Conservation (phyloP, 1,140 invertebrate genomes). For the Drosophila tani region DNA sequence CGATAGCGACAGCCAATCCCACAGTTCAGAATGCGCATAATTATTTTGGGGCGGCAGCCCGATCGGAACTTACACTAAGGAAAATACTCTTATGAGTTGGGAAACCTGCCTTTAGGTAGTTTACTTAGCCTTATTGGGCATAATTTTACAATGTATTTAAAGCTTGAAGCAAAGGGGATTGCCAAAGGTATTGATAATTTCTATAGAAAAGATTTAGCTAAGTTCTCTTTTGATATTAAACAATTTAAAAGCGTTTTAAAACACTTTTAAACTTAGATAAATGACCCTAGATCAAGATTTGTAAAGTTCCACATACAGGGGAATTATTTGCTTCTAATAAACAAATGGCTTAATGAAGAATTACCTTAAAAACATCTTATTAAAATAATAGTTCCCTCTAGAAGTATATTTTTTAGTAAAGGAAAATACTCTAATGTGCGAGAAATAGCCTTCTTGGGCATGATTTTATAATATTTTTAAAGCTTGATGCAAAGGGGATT, state of each 20-base stretch:
- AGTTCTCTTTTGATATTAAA: no score
- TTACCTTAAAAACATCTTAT: not conserved
- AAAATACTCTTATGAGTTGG: not conserved
- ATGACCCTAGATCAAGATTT: no score
- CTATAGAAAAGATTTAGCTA: no score
- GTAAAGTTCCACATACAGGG: no score
- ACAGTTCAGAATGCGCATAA: conserved; percentile 55
- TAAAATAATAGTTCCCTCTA: not conserved
- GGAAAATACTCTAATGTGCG: not conserved
- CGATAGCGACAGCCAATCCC: conserved; percentile 37
- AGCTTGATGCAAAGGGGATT: no score
- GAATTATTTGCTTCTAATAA: not conserved
- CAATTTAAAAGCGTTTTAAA: not conserved
- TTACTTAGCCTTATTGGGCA: not conserved
- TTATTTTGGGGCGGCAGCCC: conserved; percentile 10
- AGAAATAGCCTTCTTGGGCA: no score
- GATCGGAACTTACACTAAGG: conserved; percentile 1
- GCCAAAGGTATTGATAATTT: no score
- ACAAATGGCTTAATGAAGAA: not conserved
- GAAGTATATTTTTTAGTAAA: not conserved
- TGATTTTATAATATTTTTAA: no score
- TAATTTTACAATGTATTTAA: no score
- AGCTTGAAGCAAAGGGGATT: no score
- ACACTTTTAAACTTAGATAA: no score
- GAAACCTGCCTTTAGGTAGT: not conserved